Base-by-base conservation (phyloP, 1,140 invertebrate species). In the Panulirus ornatus region DNA sequence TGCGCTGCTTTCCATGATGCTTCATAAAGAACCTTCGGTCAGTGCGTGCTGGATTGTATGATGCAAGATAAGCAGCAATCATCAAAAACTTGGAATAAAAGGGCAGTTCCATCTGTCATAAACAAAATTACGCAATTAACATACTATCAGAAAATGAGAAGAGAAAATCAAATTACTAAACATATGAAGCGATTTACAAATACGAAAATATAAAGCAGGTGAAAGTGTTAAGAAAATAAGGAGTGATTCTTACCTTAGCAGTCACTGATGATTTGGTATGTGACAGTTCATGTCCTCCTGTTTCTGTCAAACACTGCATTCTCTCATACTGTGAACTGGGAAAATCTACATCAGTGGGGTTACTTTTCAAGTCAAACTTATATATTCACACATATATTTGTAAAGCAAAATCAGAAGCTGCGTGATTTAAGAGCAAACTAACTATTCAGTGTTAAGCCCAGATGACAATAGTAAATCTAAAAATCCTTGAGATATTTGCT, bases 81-180 rank as follows among this genome's bases (percentile, higher is more conserved):
- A 99, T 94, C 51, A 99, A 94, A 93, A 96, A 98, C 93, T 98
- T 98, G 0, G 96, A 96, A 94, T 97, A 98, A 93, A 96, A 98
- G 0, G 97, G 98, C 6, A 99, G 94, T 93, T 98, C 97, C 78
- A 98, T 95, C 87, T 95, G 96, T 88, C 34, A n/a, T n/a, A n/a
- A n/a, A n/a, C n/a, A n/a, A n/a, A n/a, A n/a, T n/a, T n/a, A n/a
- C n/a, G n/a, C n/a, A n/a, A n/a, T n/a, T n/a, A n/a, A n/a, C n/a
- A n/a, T n/a, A n/a, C n/a, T n/a, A n/a, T n/a, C n/a, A n/a, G n/a
- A n/a, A n/a, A n/a, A n/a, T n/a, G n/a, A n/a, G n/a, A n/a, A n/a
- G n/a, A n/a, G n/a, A n/a, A n/a, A n/a, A n/a, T n/a, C n/a, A n/a
- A n/a, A 30, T 73, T 38, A 40, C 14, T 73, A 73, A 40, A 38